Evolutionary conservation across 1,140 invertebrate genomes (phyloP).

Genomic region (Tribolium madens): DNA sequence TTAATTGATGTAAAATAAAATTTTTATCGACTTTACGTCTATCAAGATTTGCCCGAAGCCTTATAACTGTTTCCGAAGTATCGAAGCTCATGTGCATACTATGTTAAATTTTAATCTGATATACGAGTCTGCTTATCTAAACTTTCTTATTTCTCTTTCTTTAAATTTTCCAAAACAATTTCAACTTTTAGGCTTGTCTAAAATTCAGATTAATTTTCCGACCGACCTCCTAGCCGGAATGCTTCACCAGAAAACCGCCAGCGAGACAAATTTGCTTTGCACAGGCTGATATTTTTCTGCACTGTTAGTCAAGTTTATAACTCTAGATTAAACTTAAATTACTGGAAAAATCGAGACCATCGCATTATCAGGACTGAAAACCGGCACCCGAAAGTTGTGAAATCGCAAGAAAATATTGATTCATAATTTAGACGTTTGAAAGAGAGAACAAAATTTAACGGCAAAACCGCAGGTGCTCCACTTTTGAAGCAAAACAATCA

Average conservation of each 20-base stretch:
- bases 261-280: background rate
- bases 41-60: background rate
- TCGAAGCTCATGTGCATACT: background rate
- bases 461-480: background rate
- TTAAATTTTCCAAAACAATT: too few species aligned
- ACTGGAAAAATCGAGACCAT: background rate
- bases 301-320: background rate
- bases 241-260: too few species aligned
- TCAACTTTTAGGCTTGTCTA: too few species aligned
- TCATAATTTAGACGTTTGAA: background rate
- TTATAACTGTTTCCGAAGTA: background rate
- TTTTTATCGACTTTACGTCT: conserved; percentile 5
- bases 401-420: background rate
- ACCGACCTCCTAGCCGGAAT: too few species aligned
- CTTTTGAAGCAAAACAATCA: conserved; percentile 1
- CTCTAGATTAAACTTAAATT: background rate
- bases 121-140: background rate
- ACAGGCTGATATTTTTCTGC: too few species aligned
- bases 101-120: background rate
- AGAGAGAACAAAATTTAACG: background rate
- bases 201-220: too few species aligned
- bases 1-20: conserved; percentile 21
- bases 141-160: too few species aligned
- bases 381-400: too few species aligned
- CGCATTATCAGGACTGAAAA: background rate